These are phyloP conservation scores for Drosophila rubida DNA, from an alignment of 2,888 invertebrate species.

Conservation along the genomic window DNA sequence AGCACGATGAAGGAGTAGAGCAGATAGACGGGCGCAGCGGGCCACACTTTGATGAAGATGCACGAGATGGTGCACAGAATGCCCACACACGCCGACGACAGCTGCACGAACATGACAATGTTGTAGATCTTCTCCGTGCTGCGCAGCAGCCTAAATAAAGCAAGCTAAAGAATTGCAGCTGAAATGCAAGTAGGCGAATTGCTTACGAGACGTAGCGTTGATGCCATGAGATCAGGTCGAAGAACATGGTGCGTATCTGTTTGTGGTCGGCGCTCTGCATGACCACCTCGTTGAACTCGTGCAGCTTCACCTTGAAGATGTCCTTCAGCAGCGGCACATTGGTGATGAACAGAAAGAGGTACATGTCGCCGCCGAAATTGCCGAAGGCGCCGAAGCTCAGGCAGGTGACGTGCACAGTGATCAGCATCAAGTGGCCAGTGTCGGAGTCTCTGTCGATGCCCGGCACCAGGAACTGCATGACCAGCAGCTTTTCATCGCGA, in stretches of 20 bases:
- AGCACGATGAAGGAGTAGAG: slow-evolving; percentile 48
- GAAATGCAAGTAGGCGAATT: too few relatives aligned
- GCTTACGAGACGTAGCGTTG: slow-evolving; percentile 68
- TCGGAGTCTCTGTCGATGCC: slow-evolving; percentile 53
- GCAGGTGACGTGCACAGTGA: slow-evolving; percentile 34
- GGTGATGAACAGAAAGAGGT: slow-evolving; percentile 60
- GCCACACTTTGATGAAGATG: slow-evolving; percentile 66
- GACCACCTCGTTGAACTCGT: slow-evolving; percentile 58
- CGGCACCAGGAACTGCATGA: slow-evolving; percentile 70
- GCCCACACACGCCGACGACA: slow-evolving; percentile 43
- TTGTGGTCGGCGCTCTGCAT: slow-evolving; percentile 3
- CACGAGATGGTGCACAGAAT: slow-evolving; percentile 67
- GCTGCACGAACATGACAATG: slow-evolving; percentile 62
- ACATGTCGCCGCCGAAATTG: slow-evolving; percentile 74
- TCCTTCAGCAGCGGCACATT: slow-evolving; percentile 71
- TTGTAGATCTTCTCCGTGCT: slow-evolving; percentile 53
- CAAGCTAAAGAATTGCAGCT: too few relatives aligned
- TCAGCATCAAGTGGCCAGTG: slow-evolving; percentile 46
- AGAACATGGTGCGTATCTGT: slow-evolving; percentile 26
- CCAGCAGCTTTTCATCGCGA: slow-evolving; percentile 46
- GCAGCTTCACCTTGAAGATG: slow-evolving; percentile 60
- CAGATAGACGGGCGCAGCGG: slow-evolving; percentile 64
- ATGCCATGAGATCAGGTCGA: slow-evolving; percentile 67
- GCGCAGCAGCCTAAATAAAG: slow-evolving; percentile 42
- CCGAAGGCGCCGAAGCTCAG: slow-evolving; percentile 65